Base-by-base conservation (phyloP, 2,113 vertebrate species). In the Pedionomus torquatus region DNA sequence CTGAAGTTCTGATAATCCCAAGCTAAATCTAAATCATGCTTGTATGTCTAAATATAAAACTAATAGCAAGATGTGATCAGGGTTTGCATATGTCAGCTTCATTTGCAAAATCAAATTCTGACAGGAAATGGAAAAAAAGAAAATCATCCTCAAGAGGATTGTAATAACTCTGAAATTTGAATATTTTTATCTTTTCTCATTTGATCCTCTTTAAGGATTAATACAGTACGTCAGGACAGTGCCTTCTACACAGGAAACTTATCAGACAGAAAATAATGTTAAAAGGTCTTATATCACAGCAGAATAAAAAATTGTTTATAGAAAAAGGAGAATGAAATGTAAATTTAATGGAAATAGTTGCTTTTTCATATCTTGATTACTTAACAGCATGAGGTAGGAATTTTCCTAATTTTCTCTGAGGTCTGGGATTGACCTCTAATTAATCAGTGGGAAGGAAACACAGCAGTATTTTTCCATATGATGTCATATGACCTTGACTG, bases 161-260 rank as follows among this genome's bases (percentile, higher is more conserved):
- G n/a, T 87, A 77, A 63, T 91, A 81, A 79, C 58, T 61, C 69
- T 4, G 4, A 92, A 95, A 95, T 92, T n/a, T 83, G 35, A 76
- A 55, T 64, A 39, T 74, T 94, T 96, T 96, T 1, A 81, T 83
- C 17, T n/a, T 26, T 72, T 86, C 92, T 20, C 3, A 1, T 71
- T 95, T 97, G 63, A 84, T 96, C 68, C 37, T 95, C 86, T 95
- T 92, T 90, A 94, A 94, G 70, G 74, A 95, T 97, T 97, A 93
- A 89, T 75, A 86, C 10, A 55, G 48, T 86, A 21, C 2, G 0
- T 60, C 31, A 79, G 39, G 64, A 74, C 3, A 10, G 49, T 83
- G n/a, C 41, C 44, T 95, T 74, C 55, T 72, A 76, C 84, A 71
- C 48, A 77, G 28, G 57, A 83, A 96, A 87, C 43, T 72, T 88